Evolutionary conservation across 2,113 vertebrate genomes (phyloP), one percentile per base, ranked within the genome.

Genomic region (Panthera uncia): DNA sequence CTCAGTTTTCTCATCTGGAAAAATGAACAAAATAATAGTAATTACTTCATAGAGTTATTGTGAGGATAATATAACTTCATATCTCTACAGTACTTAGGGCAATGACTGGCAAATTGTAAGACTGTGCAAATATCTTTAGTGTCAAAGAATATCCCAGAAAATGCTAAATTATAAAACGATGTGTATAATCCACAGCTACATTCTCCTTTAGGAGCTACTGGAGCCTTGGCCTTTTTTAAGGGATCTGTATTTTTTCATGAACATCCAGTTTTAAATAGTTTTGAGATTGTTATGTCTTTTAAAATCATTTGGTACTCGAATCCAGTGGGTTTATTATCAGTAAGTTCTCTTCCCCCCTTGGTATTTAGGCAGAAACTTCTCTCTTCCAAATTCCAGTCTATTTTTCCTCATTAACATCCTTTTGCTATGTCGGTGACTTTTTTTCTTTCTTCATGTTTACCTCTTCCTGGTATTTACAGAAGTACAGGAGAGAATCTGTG

Each of bases 381-480:
- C 25, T 86, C 73, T 79, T 91, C 89, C 94, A 83, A 88, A 90
- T 96, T 95, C 50, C 25, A 87, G 83, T 90, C 69, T 95, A 73
- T 96, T 93, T 94, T 95, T 82, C 48, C 52, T 94, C 76, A 94
- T 93, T 97, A 94, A 45, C 36, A 94, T 84, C 36, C n/a, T 88
- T 91, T 91, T 78, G 18, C 90, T 65, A 11, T 71, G 74, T 78
- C 45, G 16, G 52, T 80, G 80, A 68, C 38, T 84, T 88, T 48
- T 87, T 82, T 88, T 48, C 68, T 81, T 92, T 96, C 84, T 96
- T 91, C 79, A 9, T 94, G 63, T 97, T 97, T 97, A 81, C 73
- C 55, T 86, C 91, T 29, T 91, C 79, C 48, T 98, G 98, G 97
- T 96, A 97, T 97, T 97, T 97, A 88, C 88, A 57, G 94, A 97